Evolutionary conservation across 2,797 vertebrate species (phyloP).

Genomic region (Lithobates pipiens): DNA sequence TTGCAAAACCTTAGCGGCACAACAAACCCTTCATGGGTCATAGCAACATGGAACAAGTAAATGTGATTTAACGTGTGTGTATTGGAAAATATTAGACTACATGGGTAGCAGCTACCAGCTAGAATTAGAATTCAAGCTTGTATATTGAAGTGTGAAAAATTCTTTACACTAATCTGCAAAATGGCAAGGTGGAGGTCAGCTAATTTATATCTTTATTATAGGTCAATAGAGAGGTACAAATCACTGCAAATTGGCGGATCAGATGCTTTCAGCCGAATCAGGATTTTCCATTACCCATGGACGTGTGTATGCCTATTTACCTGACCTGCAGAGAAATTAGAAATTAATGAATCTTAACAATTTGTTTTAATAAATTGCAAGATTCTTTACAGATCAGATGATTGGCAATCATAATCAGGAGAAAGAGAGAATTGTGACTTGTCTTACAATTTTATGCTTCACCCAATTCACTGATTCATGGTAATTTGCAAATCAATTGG

Average conservation of each 20-base stretch:
- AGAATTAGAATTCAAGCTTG: neutral
- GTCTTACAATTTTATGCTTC: neutral
- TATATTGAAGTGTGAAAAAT: neutral
- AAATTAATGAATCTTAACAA: neutral
- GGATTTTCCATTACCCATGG: neutral
- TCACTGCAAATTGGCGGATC: neutral
- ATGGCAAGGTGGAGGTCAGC: neutral
- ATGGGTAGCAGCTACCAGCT: neutral
- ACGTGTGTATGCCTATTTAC: neutral
- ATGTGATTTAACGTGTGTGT: no score
- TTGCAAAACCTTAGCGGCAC: no score
- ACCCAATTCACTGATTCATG: neutral
- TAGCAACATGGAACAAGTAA: no score
- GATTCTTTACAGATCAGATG: neutral
- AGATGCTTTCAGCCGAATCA: neutral
- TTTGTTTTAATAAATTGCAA: neutral
- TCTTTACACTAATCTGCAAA: neutral
- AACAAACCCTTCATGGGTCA: no score
- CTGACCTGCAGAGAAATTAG: neutral
- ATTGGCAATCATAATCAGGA: neutral
- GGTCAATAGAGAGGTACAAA: neutral
- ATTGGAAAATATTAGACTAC: no score
- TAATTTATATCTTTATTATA: neutral
- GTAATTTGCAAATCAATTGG: neutral
- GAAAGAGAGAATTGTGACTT: neutral